Evolutionary conservation across 2,797 vertebrate species (phyloP), one percentile per base, ranked within the genome.

Genomic region (Clarias fuscus): DNA sequence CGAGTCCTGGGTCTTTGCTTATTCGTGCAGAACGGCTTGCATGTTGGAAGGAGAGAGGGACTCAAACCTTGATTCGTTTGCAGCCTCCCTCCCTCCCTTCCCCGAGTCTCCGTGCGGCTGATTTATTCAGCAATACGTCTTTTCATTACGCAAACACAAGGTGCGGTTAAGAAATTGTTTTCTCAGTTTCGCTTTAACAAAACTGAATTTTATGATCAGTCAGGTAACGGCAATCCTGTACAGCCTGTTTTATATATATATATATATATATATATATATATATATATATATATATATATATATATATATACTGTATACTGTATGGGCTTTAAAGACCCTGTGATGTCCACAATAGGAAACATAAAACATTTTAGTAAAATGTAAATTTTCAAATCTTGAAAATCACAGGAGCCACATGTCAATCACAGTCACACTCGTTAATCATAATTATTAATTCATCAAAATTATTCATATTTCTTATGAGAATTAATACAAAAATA

Each of bases 11-110:
- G 89, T 87, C 87, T 89, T 88, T 88, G 88, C 87, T 87, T 86
- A 90, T 86, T 89, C 89, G 89, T 87, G 87, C 88, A 88, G 89
- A 90, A 90, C 90, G 59, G 87, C 78, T 67, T 83, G 85, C 84
- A 87, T 87, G 86, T 88, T 87, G 84, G 76, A 70, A 83, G 82
- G 84, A 86, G 62, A 40, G 48, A 80, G 84, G 58, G 70, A 78
- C 68, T 86, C 73, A 88, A 85, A 85, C 88, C 71, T 71, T 75
- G 53, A 62, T 53, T 83, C 59, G 40, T 87, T 84, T 81, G 53
- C 67, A 43, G 78, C 33, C 82, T 61, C 58, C 43, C 79, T 40
- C 86, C 43, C 79, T 40, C 86, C 86, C 77, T 59, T 77, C 73
- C 27, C 27, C 73, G n/a, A 48, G 48, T 86, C 88, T 88, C 86